Conservation (phyloP, 2,888 invertebrate species). For the Kryphioiulus occultus region DNA sequence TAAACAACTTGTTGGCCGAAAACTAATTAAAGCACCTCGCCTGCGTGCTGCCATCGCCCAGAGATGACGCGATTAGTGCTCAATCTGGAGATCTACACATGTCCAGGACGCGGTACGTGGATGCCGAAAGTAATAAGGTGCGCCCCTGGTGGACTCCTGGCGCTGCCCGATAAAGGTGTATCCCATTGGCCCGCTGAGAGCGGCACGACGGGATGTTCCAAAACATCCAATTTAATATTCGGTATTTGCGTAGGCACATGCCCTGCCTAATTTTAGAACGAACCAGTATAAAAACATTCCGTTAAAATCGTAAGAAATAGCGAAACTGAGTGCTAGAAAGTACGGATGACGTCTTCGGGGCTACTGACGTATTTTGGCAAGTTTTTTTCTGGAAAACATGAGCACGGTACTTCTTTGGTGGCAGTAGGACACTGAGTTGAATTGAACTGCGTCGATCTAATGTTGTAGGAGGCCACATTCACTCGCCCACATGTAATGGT, state of each 20-base stretch:
- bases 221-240: background rate
- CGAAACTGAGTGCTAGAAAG: too few relatives aligned
- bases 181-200: background rate
- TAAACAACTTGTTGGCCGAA: background rate
- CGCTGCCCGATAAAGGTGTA: background rate
- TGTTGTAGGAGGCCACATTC: too few relatives aligned
- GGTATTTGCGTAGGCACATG: background rate
- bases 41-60: background rate
- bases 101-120: conserved; percentile 13
- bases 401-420: too few relatives aligned
- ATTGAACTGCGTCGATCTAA: too few relatives aligned
- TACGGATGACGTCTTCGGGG: too few relatives aligned
- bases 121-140: background rate
- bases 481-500: too few relatives aligned
- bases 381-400: too few relatives aligned
- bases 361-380: too few relatives aligned
- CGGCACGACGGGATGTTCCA: background rate
- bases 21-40: conserved; percentile 3
- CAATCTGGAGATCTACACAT: conserved; percentile 17
- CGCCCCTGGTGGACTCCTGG: background rate
- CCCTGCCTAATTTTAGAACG: too few relatives aligned
- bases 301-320: too few relatives aligned
- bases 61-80: background rate
- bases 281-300: too few relatives aligned
- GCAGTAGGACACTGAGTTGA: too few relatives aligned